These are phyloP conservation scores for Coregonus clupeaformis DNA, from an alignment of 2,113 vertebrate species.

Conservation along the genomic window DNA sequence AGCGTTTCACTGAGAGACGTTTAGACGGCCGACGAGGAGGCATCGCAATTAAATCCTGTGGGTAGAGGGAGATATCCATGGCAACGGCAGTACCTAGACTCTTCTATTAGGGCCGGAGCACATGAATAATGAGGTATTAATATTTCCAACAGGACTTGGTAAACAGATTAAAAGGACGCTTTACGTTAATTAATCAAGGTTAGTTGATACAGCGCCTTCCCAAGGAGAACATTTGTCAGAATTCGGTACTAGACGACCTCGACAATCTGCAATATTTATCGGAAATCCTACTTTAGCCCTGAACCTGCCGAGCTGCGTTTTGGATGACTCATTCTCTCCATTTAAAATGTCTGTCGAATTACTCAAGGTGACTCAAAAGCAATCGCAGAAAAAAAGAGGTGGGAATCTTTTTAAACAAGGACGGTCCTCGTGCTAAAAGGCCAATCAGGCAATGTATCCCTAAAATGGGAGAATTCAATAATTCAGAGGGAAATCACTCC, in stretches of 20 bases:
- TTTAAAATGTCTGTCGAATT: constrained; percentile 29
- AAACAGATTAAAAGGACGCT: background rate
- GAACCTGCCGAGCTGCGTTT: too few relatives aligned
- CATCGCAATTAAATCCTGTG: background rate
- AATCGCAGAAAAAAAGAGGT: background rate
- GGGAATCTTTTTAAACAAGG: background rate
- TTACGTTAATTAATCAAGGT: constrained; percentile 7
- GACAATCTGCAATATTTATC: constrained; percentile 1
- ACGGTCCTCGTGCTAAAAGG: constrained; percentile 46
- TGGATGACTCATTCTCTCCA: constrained; percentile 31
- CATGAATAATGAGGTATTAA: constrained; percentile 13
- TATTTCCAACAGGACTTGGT: constrained; percentile 4
- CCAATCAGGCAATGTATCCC: constrained; percentile 59
- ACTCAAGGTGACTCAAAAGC: background rate
- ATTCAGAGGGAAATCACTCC: constrained; percentile 76
- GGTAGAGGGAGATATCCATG: constrained; percentile 11
- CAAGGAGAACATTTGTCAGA: background rate
- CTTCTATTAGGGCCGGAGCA: too few relatives aligned
- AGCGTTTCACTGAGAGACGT: background rate
- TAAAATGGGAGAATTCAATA: constrained; percentile 71
- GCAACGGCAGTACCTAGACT: background rate
- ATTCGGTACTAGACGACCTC: background rate
- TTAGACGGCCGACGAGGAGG: background rate
- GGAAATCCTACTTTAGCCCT: background rate
- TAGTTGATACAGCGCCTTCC: background rate